Evolutionary conservation across 2,888 invertebrate species (phyloP), one percentile per base, ranked within the genome.

Genomic region (Euzophera pinguis): DNA sequence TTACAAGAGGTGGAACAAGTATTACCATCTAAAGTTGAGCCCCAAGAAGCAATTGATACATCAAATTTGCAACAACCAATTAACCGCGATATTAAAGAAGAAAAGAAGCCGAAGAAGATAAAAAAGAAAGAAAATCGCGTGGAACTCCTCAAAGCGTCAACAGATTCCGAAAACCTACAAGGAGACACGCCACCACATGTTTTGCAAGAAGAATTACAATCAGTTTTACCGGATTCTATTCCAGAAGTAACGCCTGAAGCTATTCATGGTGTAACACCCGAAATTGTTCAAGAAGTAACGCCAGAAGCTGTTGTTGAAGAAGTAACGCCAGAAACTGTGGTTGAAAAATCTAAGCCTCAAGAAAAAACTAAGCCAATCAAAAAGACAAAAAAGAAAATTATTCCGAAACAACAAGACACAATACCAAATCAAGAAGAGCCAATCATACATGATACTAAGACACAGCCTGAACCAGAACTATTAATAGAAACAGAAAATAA

Each of bases 201-300:
- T 38, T 60, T 81, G 12, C 78, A 86, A 10, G 56, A 56, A 27
- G 42, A 29, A 43, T 3, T 13, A 29, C 29, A 22, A 22, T 5
- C 22, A 5, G 5, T 22, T 3, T 22, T 5, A 22, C 22, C 22
- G 22, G 22, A 22, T 22, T 22, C 22, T 22, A 2, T 22, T 22
- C 22, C 34, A 35, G 16, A 47, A 10, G 35, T 9, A 32, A 32
- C 10, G 8, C 32, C 32, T 4, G 32, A 3, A 1, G 32, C 22
- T 22, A 5, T 22, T n/a, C n/a, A n/a, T 9, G 29, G 8, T 14
- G 8, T 12, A 38, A 14, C 7, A 14, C 14, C n/a, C 1, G 34
- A 69, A 81, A 68, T 64, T 38, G 3, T 54, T 56, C 84, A 57
- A 71, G 16, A 35, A 16, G 17, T 10, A 13, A 48, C n/a, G 13